phyloP scores from a whole-genome alignment of 2,888 invertebrate genomes.

The Agrenia bidenticulata region DNA sequence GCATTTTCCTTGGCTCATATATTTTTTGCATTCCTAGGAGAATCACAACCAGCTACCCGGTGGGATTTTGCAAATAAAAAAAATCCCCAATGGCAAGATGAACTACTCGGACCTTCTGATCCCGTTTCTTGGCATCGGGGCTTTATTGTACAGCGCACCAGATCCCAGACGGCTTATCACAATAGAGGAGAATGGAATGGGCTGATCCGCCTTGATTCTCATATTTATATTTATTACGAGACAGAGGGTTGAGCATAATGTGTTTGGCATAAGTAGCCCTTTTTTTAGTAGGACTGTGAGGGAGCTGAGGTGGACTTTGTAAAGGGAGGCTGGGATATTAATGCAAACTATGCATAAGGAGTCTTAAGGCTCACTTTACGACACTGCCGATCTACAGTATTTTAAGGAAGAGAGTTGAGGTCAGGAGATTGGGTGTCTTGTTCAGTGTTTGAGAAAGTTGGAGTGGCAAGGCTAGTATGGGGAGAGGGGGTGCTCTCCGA shows the following conservation, averaged over 20 bases:
- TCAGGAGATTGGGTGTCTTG: slow-evolving; percentile 25
- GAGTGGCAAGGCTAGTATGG: slow-evolving; percentile 24
- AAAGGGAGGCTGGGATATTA: no score
- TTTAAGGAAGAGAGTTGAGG: slow-evolving; percentile 20
- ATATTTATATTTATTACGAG: neutral
- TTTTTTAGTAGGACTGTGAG: neutral
- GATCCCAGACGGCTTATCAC: no score
- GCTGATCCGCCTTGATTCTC: neutral
- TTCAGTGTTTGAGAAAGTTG: no score
- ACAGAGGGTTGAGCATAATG: slow-evolving; percentile 16
- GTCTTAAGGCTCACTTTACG: no score
- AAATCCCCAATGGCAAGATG: no score
- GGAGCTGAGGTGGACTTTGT: neutral
- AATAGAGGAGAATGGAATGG: neutral
- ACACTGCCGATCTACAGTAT: neutral
- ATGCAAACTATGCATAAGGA: no score
- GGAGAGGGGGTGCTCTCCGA: slow-evolving; percentile 1
- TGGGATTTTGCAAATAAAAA: no score
- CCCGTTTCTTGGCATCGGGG: slow-evolving; percentile 1
- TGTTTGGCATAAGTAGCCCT: slow-evolving; percentile 20
- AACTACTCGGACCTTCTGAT: slow-evolving; percentile 12
- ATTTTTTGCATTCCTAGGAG: no score
- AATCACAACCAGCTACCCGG: no score
- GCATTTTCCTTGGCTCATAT: no score
- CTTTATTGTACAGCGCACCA: neutral